phyloP scores from a whole-genome alignment of 2,888 invertebrate species.

The Pomacea canaliculata region DNA sequence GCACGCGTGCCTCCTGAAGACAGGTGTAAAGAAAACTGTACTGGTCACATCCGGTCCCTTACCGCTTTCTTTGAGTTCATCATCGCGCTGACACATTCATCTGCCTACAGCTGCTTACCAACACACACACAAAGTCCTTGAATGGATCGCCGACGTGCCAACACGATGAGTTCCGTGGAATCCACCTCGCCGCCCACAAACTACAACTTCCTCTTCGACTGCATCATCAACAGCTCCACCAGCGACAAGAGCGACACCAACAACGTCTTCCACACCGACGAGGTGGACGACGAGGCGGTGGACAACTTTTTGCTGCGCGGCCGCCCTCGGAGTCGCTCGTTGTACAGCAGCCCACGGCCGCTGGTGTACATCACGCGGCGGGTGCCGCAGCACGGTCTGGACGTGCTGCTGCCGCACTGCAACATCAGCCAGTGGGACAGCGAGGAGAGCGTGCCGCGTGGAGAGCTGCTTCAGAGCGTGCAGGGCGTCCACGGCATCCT shows the following conservation, averaged over 20 bases:
- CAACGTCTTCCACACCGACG: neutral
- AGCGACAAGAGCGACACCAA: neutral
- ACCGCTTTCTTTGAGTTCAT: too few relatives aligned
- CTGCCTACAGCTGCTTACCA: too few relatives aligned
- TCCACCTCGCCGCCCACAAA: neutral
- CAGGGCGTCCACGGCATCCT: slow-evolving; percentile 81
- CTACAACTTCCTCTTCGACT: neutral
- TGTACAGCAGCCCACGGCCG: slow-evolving; percentile 23
- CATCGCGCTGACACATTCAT: too few relatives aligned
- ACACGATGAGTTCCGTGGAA: too few relatives aligned
- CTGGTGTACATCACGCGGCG: slow-evolving; percentile 62
- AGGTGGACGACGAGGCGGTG: neutral
- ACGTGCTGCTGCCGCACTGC: slow-evolving; percentile 51
- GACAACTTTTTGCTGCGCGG: slow-evolving; percentile 4
- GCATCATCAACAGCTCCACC: neutral
- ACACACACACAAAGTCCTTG: too few relatives aligned
- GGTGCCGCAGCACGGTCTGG: slow-evolving; percentile 59
- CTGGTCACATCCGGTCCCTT: too few relatives aligned
- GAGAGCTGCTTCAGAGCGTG: slow-evolving; percentile 79
- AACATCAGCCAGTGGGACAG: slow-evolving; percentile 63
- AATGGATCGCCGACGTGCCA: too few relatives aligned
- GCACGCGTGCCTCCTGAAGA: too few relatives aligned
- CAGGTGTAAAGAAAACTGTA: too few relatives aligned
- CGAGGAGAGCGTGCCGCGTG: slow-evolving; percentile 68
- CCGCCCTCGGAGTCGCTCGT: slow-evolving; percentile 13